Base-by-base conservation (phyloP, 2,888 invertebrate genomes). In the Bombylius major region DNA sequence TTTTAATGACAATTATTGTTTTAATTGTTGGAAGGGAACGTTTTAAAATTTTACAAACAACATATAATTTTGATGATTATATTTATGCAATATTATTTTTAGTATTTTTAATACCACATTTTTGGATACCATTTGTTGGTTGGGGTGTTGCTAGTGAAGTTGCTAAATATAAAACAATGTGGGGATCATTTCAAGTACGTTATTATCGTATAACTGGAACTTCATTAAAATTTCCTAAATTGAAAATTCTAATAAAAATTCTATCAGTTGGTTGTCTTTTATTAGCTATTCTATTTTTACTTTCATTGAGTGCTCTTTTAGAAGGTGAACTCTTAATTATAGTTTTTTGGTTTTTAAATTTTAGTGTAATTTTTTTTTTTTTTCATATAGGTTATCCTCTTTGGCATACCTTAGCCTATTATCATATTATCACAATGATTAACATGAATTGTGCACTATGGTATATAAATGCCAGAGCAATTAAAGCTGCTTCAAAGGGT, bases 71-170 rank as follows among this genome's bases (percentile, higher is more conserved):
- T 63, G 84, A 84, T 65, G 84, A 84, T 63, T 83, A 83, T 64
- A 84, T 84, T 62, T 84, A 84, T 65, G 81, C 83, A 0, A 79
- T 84, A 55, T 73, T 84, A 23, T 84, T 84, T 65, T 76, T 84
- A 1, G 77, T 83, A 12, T 84, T 82, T 65, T 74, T 84, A 50
- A 77, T 83, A 11, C 84, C 84, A 0, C 84, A 84, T 65, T 84
- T 84, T 69, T 83, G 82, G 81, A 82, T 83, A 49, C 65, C 83
- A 0, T 83, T 80, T 64, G 81, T 82, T 31, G 83, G 83, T 1
- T 84, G 83, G 83, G 82, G 83, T 1, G 83, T 83, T 31, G 84
- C 83, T 1, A 76, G 76, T 54, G 80, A 83, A 67, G 83, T 84
- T 13, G 82, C 82, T 58, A 78, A 79, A 60, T 84, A 84, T 66